Evolutionary conservation across 2,113 vertebrate species (phyloP), one percentile per base, ranked within the genome.

Genomic region (Pionites leucogaster): DNA sequence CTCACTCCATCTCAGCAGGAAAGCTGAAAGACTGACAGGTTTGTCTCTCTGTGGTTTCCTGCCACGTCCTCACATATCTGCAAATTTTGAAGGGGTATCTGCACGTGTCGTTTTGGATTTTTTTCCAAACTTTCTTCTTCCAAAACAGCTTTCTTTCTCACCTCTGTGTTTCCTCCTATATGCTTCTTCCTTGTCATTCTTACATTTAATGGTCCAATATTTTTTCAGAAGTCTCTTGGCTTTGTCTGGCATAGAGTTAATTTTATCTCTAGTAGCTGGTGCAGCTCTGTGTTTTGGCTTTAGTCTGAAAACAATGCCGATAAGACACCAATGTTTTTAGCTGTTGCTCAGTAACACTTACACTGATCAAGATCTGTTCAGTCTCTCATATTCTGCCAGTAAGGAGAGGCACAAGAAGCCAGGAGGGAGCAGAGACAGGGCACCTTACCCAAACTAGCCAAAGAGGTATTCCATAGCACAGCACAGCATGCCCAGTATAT

Each of bases 31-130:
- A n/a, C 20, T 59, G 57, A n/a, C 57, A n/a, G 33, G 57, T 23
- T n/a, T n/a, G 20, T 59, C 55, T 15, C 33, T 68, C 49, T 69
- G 17, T 49, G 16, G 25, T 92, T 63, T 46, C 44, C n/a, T 83
- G 70, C 4, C 13, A 37, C 29, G 60, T 94, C 60, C 31, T 91
- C 62, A 68, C 16, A 28, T 63, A 27, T 20, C 3, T 47, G 22
- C 35, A 83, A 55, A 82, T 71, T 83, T 77, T 71, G 23, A 81
- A 88, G 46, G 1, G 19, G 7, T 2, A 24, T 59, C 72, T 33
- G 23, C 4, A 0, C 1, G 5, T 41, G 17, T 29, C 28, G 17
- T 39, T 44, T 42, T 3, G 1, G 11, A 1, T 16, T 10, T 18
- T 57, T 55, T 67, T 53, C 2, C 5, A 68, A 72, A 59, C 4